These are phyloP conservation scores for honey bee (Apis mellifera) DNA, from an alignment of 1,140 invertebrate species.

Conservation along the genomic window Amel_HAv3.1 CM009940.2:8846501-8847000, in stretches of 20 bases:
- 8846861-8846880: background rate
- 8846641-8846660: constrained; percentile 62
- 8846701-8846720: constrained; percentile 77
- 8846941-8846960: constrained; percentile 50
- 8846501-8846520: background rate
- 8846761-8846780: constrained; percentile 69
- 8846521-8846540: no score
- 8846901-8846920: constrained; percentile 1
- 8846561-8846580: background rate
- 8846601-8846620: background rate
- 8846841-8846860: background rate
- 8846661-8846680: constrained; percentile 75
- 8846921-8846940: constrained; percentile 30
- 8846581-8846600: no score
- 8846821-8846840: constrained; percentile 32
- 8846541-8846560: no score
- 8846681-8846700: constrained; percentile 76
- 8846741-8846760: constrained; percentile 43
- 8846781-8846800: constrained; percentile 51
- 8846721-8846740: constrained; percentile 78
- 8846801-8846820: constrained; percentile 57
- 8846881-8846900: background rate
- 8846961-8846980: constrained; percentile 49
- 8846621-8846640: background rate
- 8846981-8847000: constrained; percentile 34